Conservation (phyloP, 2,113 vertebrate genomes). For the Steatornis caripensis region DNA sequence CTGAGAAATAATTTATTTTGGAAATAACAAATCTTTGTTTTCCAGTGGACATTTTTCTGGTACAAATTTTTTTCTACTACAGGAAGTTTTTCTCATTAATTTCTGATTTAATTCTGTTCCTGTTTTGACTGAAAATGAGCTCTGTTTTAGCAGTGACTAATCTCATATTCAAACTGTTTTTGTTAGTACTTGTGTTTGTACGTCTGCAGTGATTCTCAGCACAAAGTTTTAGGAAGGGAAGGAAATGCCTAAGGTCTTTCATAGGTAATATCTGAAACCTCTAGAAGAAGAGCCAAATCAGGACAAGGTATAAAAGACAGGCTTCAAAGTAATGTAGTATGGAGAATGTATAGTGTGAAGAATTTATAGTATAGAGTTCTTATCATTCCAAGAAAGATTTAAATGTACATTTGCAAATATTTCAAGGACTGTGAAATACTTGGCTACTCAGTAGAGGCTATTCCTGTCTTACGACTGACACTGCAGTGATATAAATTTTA, state of each 20-base stretch:
- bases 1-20: not conserved
- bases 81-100: not conserved
- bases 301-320: not conserved
- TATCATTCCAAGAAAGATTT: constrained; percentile 12
- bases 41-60: not conserved
- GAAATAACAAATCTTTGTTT: not conserved
- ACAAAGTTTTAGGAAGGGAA: not conserved
- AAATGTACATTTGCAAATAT: constrained; percentile 25
- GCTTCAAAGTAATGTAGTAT: not conserved
- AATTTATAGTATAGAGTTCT: not conserved
- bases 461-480: not conserved
- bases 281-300: constrained; percentile 4
- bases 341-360: too few species aligned
- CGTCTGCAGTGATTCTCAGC: constrained; percentile 16
- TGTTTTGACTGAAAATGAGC: constrained; percentile 5
- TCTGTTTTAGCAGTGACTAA: not conserved
- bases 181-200: not conserved
- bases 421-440: not conserved
- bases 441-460: not conserved
- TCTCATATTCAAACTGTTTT: not conserved
- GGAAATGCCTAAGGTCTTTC: not conserved
- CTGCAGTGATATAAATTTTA: not conserved
- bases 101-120: constrained; percentile 37
- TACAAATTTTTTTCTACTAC: not conserved
- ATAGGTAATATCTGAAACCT: constrained; percentile 20